These are phyloP conservation scores for Brotogeris chrysoptera DNA, from an alignment of 2,797 vertebrate genomes.

Conservation along the genomic window DNA sequence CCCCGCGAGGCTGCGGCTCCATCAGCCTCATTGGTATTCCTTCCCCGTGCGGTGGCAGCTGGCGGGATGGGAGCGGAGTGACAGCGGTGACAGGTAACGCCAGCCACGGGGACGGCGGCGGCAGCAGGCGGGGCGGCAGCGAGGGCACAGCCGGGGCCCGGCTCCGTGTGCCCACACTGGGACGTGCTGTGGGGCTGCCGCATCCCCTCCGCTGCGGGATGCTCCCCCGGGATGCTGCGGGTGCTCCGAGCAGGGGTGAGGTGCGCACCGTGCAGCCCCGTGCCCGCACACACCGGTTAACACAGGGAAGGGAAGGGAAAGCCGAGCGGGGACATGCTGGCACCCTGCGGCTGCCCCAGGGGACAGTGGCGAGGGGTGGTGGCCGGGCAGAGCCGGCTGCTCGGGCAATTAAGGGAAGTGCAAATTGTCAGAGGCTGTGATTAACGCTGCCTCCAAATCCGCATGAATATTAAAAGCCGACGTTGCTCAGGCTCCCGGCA, in stretches of 20 bases:
- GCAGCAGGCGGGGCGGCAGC: neutral
- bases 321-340: neutral
- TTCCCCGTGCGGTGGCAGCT: conserved; percentile 32
- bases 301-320: neutral
- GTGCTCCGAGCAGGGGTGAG: fast-evolving
- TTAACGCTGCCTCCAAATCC: conserved; percentile 77
- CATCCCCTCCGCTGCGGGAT: neutral
- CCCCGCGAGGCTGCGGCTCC: neutral
- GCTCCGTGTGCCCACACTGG: fast-evolving
- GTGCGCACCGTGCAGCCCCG: neutral
- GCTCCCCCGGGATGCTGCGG: neutral
- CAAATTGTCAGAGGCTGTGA: conserved; percentile 73
- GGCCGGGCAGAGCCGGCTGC: conserved; percentile 1
- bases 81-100: conserved; percentile 63
- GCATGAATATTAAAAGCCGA: conserved; percentile 86
- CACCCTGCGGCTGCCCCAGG: neutral
- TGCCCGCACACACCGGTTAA: fast-evolving
- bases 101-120: neutral
- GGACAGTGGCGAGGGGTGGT: neutral
- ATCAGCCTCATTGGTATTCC: conserved; percentile 51
- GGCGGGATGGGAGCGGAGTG: conserved; percentile 22
- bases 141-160: neutral
- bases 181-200: fast-evolving
- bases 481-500: conserved; percentile 75
- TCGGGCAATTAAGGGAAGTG: conserved; percentile 71